Conservation (phyloP, 2,888 invertebrate species). For the Yponomeuta malinellus region DNA sequence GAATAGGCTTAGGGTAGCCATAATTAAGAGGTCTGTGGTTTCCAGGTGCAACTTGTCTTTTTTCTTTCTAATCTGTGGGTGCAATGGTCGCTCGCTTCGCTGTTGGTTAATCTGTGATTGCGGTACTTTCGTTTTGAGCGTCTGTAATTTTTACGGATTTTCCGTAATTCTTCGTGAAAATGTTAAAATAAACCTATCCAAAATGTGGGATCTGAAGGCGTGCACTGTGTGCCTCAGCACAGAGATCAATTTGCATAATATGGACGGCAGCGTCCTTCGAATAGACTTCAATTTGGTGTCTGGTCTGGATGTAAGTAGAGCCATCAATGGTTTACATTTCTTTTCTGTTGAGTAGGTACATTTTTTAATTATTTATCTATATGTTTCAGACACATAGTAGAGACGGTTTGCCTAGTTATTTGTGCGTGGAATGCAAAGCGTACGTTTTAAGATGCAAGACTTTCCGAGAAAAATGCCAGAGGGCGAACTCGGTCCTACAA, state of each 20-base stretch:
- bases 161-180: not conserved
- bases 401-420: constrained; percentile 51
- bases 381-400: constrained; percentile 41
- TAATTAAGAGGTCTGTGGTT: not conserved
- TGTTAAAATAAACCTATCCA: constrained; percentile 12
- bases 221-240: constrained; percentile 57
- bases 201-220: constrained; percentile 52
- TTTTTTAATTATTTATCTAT: not conserved
- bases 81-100: not conserved
- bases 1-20: no score
- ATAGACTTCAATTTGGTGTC: constrained; percentile 49
- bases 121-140: constrained; percentile 2
- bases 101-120: not conserved
- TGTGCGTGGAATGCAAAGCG: constrained; percentile 53
- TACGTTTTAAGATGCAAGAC: constrained; percentile 43
- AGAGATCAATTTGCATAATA: constrained; percentile 43
- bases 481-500: constrained; percentile 48
- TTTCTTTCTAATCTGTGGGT: no score
- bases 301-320: constrained; percentile 48
- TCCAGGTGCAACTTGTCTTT: not conserved
- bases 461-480: constrained; percentile 58
- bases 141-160: constrained; percentile 3
- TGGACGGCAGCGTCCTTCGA: constrained; percentile 45
- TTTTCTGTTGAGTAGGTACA: not conserved
- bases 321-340: not conserved